These are phyloP conservation scores for Symphodus melops DNA, from an alignment of 2,113 vertebrate species.

Conservation along the genomic window DNA sequence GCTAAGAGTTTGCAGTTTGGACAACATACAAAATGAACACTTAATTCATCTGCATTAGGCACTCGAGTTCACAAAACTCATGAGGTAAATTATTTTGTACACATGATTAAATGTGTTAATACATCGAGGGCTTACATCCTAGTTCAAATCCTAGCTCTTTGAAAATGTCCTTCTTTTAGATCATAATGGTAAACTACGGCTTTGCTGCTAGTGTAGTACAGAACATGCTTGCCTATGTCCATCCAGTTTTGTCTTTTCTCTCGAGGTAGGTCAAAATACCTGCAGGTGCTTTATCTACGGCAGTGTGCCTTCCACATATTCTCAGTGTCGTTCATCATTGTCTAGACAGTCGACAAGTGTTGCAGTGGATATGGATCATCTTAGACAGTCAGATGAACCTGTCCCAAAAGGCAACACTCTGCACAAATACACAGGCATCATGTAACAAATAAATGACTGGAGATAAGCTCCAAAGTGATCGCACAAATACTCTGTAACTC, in stretches of 20 bases:
- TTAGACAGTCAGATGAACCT: slow-evolving; percentile 57
- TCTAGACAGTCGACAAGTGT: slow-evolving; percentile 62
- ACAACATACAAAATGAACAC: too few species aligned
- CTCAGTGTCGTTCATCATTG: slow-evolving; percentile 69
- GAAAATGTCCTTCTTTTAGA: too few species aligned
- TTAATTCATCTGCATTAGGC: too few species aligned
- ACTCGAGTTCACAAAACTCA: too few species aligned
- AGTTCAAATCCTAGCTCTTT: too few species aligned
- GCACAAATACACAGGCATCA: slow-evolving; percentile 21
- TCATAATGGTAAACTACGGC: too few species aligned
- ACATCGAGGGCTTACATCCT: too few species aligned
- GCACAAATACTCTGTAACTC: slow-evolving; percentile 3
- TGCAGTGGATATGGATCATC: slow-evolving; percentile 74
- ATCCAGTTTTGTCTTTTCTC: slow-evolving; percentile 32
- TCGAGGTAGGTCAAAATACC: slow-evolving; percentile 49
- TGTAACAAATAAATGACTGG: slow-evolving; percentile 34
- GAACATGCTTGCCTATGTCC: slow-evolving; percentile 1
- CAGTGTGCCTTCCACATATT: slow-evolving; percentile 58
- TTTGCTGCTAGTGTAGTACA: neutral
- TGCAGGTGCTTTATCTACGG: slow-evolving; percentile 58
- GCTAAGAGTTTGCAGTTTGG: too few species aligned
- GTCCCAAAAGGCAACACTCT: slow-evolving; percentile 52
- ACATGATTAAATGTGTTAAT: too few species aligned
- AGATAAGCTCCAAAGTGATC: slow-evolving; percentile 29
- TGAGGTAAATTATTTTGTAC: too few species aligned